Conservation (phyloP, 2,888 invertebrate genomes). For the Bombylius discolor region DNA sequence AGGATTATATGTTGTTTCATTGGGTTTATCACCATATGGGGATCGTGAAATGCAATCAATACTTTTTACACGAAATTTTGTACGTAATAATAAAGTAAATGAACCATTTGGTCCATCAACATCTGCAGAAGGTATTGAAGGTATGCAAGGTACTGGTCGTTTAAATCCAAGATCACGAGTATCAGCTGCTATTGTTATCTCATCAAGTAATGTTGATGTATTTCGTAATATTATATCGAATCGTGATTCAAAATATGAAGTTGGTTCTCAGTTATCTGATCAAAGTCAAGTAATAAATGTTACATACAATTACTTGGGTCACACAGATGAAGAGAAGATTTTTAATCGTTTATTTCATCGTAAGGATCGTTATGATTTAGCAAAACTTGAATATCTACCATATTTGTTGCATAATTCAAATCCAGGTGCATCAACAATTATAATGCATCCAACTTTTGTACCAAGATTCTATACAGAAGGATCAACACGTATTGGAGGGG, state of each 20-base stretch:
- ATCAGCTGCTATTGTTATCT: conserved; percentile 82
- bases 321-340: conserved; percentile 56
- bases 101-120: conserved; percentile 64
- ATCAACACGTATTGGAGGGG: conserved; percentile 69
- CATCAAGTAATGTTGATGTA: conserved; percentile 79
- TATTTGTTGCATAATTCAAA: conserved; percentile 82
- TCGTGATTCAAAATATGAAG: conserved; percentile 79
- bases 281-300: conserved; percentile 90
- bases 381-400: conserved; percentile 81
- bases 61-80: conserved; percentile 75
- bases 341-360: conserved; percentile 66
- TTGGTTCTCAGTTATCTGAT: conserved; percentile 88
- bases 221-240: conserved; percentile 87
- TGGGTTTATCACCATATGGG: conserved; percentile 80
- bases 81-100: conserved; percentile 69
- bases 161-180: conserved; percentile 83
- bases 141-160: conserved; percentile 41
- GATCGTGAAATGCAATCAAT: conserved; percentile 67
- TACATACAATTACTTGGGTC: conserved; percentile 87
- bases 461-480: conserved; percentile 62
- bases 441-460: conserved; percentile 61
- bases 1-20: conserved; percentile 75
- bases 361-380: conserved; percentile 88
- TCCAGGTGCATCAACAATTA: conserved; percentile 72
- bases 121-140: conserved; percentile 31